Conservation (phyloP, 1,140 invertebrate species). For the Formica selysi region DNA sequence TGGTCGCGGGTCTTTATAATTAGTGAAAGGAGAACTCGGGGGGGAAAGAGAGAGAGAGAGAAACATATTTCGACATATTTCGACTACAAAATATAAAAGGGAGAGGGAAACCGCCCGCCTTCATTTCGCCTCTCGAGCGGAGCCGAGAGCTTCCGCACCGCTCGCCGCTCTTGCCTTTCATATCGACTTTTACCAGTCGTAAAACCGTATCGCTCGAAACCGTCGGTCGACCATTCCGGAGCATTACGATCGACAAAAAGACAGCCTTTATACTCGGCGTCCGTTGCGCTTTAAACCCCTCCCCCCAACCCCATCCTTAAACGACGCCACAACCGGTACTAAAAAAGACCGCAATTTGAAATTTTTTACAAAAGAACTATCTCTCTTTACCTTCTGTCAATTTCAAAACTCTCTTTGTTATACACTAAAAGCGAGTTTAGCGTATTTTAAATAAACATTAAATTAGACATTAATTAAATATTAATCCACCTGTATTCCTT, state of each 20-base stretch:
- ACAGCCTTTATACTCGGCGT: constrained; percentile 31
- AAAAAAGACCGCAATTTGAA: background rate
- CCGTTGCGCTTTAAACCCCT: background rate
- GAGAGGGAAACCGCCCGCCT: constrained; percentile 27
- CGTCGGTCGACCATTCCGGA: constrained; percentile 23
- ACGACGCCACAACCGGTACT: background rate
- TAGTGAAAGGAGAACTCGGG: constrained; percentile 72
- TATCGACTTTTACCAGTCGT: constrained; percentile 47
- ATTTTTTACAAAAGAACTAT: background rate
- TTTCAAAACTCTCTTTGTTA: background rate
- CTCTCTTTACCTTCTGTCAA: background rate
- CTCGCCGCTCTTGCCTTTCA: constrained; percentile 36
- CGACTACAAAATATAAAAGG: constrained; percentile 66
- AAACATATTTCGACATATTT: constrained; percentile 66
- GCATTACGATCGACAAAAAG: constrained; percentile 49
- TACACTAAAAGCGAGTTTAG: background rate
- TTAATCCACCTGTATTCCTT: no score
- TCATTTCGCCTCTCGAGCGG: constrained; percentile 34
- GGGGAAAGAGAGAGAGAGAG: background rate
- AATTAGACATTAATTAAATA: no score
- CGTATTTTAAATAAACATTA: background rate
- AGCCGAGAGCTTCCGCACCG: constrained; percentile 30
- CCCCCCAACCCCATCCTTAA: background rate
- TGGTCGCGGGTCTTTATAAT: constrained; percentile 59
- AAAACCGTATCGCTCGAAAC: constrained; percentile 58